Evolutionary conservation across 2,113 vertebrate genomes (phyloP), one percentile per base, ranked within the genome.

Genomic region (Alosa alosa): DNA sequence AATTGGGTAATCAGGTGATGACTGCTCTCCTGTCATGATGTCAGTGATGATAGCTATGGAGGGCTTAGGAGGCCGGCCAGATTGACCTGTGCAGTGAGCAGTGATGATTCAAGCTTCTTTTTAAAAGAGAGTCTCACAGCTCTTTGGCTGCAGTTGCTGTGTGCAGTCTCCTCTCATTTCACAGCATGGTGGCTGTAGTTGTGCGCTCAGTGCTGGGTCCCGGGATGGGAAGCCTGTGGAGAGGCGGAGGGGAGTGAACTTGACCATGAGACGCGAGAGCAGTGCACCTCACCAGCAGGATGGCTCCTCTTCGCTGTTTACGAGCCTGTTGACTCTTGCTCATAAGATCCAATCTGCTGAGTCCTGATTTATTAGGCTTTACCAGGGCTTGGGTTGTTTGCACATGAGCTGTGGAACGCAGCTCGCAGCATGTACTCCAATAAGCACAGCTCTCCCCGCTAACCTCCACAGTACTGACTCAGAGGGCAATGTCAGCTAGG

Each of bases 271-370:
- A 45, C 31, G 45, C 39, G 13, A 6, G 81, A 84, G 72, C 45
- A 84, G 82, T 11, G 64, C 64, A 31, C 25, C 20, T 82, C 45
- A 82, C 20, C 84, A 36, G 84, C 46, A 36, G 46, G 11, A 22
- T 83, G 45, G 46, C 68, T 68, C 86, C 36, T n/a, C 52, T 13
- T 11, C 39, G 6, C 46, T 81, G 47, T 83, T 83, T 64, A 83
- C 49, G 84, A 86, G 64, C 46, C 22, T 82, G 81, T 64, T 68
- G 36, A 81, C 81, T 86, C 39, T 41, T 4, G 85, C 82, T 82
- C 47, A 78, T 84, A 84, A 85, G 75, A 82, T 15, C 47, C 36
- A 44, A 81, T 89, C 60, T n/a, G 4, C 13, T 60, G 57, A 84
- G 47, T 11, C 13, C 10, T n/a, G 25, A 44, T 78, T 88, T 87